Evolutionary conservation across 2,888 invertebrate species (phyloP).

Genomic region (Leucophenga maculata): DNA sequence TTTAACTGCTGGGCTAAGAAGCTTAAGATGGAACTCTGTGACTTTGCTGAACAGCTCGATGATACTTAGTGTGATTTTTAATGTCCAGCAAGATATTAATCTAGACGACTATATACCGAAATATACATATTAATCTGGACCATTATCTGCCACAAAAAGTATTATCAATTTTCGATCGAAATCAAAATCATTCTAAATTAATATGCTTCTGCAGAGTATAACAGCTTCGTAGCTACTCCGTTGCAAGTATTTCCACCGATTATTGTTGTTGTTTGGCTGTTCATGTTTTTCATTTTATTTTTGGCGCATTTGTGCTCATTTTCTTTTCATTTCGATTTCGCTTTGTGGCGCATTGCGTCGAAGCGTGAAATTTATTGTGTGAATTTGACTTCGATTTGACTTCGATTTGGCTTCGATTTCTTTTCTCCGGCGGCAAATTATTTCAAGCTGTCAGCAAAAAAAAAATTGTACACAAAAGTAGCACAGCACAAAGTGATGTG

Average conservation of each 20-base stretch:
- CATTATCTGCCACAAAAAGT: too few relatives aligned
- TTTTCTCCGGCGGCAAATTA: slow-evolving; percentile 22
- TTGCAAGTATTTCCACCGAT: background rate
- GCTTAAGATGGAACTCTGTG: too few relatives aligned
- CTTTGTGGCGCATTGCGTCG: slow-evolving; percentile 8
- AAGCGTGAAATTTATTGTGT: slow-evolving; percentile 30
- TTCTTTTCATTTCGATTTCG: background rate
- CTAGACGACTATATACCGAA: too few relatives aligned
- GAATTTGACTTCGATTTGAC: slow-evolving; percentile 25
- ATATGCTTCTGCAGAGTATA: too few relatives aligned
- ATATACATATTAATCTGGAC: too few relatives aligned
- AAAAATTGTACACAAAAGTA: slow-evolving; percentile 32
- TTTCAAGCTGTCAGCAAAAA: slow-evolving; percentile 39
- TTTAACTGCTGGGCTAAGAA: too few relatives aligned
- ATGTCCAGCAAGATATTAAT: too few relatives aligned
- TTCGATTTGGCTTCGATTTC: slow-evolving; percentile 47
- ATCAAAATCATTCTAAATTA: too few relatives aligned
- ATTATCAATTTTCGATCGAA: too few relatives aligned
- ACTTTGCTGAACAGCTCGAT: too few relatives aligned
- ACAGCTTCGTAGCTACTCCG: background rate
- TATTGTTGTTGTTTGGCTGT: background rate
- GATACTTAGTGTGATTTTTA: too few relatives aligned
- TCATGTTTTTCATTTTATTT: background rate
- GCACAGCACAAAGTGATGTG: slow-evolving; percentile 34
- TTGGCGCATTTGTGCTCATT: background rate